Evolutionary conservation across 2,797 vertebrate species (phyloP).

Genomic region (Bucorvus abyssinicus): DNA sequence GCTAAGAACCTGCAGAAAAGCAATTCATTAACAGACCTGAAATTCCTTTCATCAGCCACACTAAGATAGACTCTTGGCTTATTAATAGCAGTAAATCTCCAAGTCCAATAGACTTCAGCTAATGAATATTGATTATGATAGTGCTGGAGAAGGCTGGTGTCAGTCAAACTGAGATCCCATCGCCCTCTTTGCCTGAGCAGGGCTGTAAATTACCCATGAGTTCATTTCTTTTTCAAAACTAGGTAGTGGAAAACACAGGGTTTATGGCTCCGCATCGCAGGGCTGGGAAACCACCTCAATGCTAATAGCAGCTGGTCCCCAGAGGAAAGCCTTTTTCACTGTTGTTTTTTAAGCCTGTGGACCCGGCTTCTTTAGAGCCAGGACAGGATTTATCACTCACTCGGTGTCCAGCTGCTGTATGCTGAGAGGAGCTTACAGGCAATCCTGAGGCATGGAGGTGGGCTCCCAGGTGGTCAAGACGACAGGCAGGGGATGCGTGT

Average conservation of each 20-base stretch:
- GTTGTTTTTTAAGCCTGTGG: background rate
- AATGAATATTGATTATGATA: conserved; percentile 42
- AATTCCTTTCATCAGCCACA: background rate
- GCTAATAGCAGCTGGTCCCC: background rate
- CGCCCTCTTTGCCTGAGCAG: background rate
- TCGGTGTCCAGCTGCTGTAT: background rate
- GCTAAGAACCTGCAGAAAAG: background rate
- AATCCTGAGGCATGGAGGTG: background rate
- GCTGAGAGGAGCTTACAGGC: background rate
- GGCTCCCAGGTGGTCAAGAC: background rate
- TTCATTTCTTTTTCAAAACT: background rate
- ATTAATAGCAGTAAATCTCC: conserved; percentile 17
- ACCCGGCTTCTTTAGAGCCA: background rate
- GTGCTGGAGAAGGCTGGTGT: background rate
- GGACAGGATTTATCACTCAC: background rate
- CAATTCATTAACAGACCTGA: background rate
- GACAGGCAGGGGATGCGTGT: background rate
- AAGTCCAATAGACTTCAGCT: background rate
- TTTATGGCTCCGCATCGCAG: background rate
- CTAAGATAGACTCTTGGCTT: background rate
- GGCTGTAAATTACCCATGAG: background rate
- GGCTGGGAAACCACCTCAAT: background rate
- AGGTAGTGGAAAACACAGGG: background rate
- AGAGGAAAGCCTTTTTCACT: background rate
- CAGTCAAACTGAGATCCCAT: background rate